Evolutionary conservation across 92 coral and sea anemone species (phyloP).

Genomic region (Scolanthus callimorphus): DNA sequence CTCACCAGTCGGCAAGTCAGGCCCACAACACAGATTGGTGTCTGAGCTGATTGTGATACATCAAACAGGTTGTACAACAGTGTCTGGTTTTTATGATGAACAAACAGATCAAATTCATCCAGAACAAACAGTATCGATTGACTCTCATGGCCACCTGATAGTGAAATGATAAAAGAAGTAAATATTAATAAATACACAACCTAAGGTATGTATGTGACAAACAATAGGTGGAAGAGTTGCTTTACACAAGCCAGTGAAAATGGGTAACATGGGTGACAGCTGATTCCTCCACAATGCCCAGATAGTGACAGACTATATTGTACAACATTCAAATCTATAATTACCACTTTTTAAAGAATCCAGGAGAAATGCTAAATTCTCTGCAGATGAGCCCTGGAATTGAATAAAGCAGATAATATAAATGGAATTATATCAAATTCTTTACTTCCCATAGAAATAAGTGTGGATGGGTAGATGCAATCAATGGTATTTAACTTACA

Average conservation of each 20-base stretch:
- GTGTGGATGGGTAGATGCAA: too few relatives aligned
- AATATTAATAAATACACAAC: too few relatives aligned
- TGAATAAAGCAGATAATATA: not conserved
- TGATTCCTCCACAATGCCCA: too few relatives aligned
- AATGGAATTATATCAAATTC: too few relatives aligned
- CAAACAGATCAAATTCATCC: slow-evolving; percentile 96
- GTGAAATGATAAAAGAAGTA: not conserved
- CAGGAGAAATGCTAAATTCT: slow-evolving; percentile 81
- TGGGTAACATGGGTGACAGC: too few relatives aligned
- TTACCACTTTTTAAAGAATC: slow-evolving; percentile 87
- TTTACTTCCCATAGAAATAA: not conserved
- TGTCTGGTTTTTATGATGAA: slow-evolving; percentile 94
- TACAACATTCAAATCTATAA: slow-evolving; percentile 2
- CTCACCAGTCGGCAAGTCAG: slow-evolving; percentile 94
- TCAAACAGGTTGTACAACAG: slow-evolving; percentile 93
- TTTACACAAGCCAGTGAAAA: too few relatives aligned
- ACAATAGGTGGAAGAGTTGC: too few relatives aligned
- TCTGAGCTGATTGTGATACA: slow-evolving; percentile 96
- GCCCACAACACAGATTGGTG: slow-evolving; percentile 93
- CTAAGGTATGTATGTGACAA: too few relatives aligned
- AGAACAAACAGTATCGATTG: slow-evolving; percentile 86
- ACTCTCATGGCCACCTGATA: slow-evolving; percentile 81
- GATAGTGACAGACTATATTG: too few relatives aligned
- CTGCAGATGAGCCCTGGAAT: slow-evolving; percentile 92
- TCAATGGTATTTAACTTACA: slow-evolving; percentile 45